Evolutionary conservation across 2,797 vertebrate genomes (phyloP).

Genomic region (Mallotus villosus): DNA sequence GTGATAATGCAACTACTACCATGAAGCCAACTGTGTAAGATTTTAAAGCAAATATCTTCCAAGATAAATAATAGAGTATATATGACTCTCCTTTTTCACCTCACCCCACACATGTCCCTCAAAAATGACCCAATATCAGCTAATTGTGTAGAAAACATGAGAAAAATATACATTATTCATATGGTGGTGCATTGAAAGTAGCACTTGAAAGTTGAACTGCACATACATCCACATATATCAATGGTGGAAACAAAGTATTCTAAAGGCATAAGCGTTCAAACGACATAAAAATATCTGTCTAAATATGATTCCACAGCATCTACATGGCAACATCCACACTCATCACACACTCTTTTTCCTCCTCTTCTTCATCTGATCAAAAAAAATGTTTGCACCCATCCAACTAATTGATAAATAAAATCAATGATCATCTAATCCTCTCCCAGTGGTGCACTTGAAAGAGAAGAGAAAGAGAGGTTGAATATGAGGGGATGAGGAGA

Average conservation of each 20-base stretch:
- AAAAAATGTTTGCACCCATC: constrained; percentile 42
- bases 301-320: constrained; percentile 9
- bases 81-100: not conserved
- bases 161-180: constrained; percentile 24
- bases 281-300: not conserved
- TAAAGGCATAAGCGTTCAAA: constrained; percentile 2
- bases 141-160: constrained; percentile 42
- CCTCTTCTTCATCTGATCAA: constrained; percentile 32
- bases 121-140: constrained; percentile 33
- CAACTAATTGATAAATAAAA: constrained; percentile 37
- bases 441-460: constrained; percentile 65
- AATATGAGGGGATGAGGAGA: constrained; percentile 31
- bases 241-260: constrained; percentile 19
- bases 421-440: constrained; percentile 58
- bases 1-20: not conserved
- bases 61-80: constrained; percentile 12
- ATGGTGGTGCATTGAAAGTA: constrained; percentile 38
- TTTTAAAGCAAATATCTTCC: constrained; percentile 7
- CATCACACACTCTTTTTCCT: constrained; percentile 39
- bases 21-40: not conserved
- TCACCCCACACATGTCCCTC: not conserved
- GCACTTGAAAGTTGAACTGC: constrained; percentile 44
- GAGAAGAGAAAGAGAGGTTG: constrained; percentile 61
- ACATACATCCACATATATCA: constrained; percentile 18
- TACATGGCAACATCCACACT: constrained; percentile 12